These are phyloP conservation scores for Spodoptera exigua DNA, from an alignment of 2,888 invertebrate genomes.

Conservation along the genomic window DNA sequence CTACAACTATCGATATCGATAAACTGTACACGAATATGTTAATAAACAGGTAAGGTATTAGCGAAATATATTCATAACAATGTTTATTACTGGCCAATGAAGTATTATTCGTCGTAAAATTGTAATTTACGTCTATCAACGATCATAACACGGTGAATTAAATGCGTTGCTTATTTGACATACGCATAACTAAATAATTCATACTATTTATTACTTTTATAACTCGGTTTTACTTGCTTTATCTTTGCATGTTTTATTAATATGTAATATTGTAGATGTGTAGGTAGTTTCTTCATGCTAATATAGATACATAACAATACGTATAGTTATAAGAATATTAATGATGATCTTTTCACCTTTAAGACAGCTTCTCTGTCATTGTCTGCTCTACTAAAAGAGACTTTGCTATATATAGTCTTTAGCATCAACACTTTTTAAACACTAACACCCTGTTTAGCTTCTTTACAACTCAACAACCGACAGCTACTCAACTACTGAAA, in stretches of 20 bases:
- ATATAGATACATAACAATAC: too few species aligned
- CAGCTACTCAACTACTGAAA: too few species aligned
- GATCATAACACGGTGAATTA: constrained; percentile 31
- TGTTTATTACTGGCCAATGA: constrained; percentile 36
- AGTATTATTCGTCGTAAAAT: constrained; percentile 43
- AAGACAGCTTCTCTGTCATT: too few species aligned
- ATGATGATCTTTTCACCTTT: too few species aligned
- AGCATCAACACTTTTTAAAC: too few species aligned
- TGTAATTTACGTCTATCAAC: constrained; percentile 29
- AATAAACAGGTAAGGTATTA: constrained; percentile 28
- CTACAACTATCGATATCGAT: constrained; percentile 73
- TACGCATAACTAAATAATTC: constrained; percentile 36
- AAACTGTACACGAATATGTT: constrained; percentile 45
- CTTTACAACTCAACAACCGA: too few species aligned
- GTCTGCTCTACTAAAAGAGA: too few species aligned
- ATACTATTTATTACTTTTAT: constrained; percentile 26
- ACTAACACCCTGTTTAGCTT: too few species aligned
- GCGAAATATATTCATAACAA: constrained; percentile 37
- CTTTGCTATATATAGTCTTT: too few species aligned
- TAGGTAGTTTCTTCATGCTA: background rate
- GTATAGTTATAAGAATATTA: too few species aligned
- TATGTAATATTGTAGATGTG: background rate
- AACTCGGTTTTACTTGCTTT: background rate
- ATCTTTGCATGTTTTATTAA: background rate
- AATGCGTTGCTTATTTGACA: constrained; percentile 34